Percentiles rank a stretch among this genome's conserved stretches.
Conservation (phyloP, 2,888 invertebrate genomes). For the Coleophora deauratella region DNA sequence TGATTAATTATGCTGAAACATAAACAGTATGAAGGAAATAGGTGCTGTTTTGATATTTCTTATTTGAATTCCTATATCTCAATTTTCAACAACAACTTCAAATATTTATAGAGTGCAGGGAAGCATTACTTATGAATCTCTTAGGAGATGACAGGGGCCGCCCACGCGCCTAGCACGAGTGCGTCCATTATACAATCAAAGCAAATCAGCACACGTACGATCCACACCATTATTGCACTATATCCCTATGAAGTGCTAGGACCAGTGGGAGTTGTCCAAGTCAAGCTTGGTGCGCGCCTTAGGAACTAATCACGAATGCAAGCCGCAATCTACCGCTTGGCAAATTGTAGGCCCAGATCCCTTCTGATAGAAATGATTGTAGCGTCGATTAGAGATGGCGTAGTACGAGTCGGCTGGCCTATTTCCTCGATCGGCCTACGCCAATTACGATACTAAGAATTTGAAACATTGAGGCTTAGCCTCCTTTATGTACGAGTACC, state of each 20-base stretch:
- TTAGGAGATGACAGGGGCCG: constrained; percentile 52
- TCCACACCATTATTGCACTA: constrained; percentile 26
- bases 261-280: constrained; percentile 11
- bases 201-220: constrained; percentile 54
- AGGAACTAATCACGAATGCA: not conserved
- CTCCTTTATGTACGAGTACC: too few relatives aligned
- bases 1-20: too few relatives aligned
- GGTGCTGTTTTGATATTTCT: too few relatives aligned
- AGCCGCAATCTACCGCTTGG: not conserved
- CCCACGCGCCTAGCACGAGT: constrained; percentile 63
- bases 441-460: constrained; percentile 27
- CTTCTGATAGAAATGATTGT: constrained; percentile 2
- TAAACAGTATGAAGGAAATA: too few relatives aligned
- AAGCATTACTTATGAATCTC: constrained; percentile 42
- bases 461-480: too few relatives aligned
- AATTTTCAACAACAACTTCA: too few relatives aligned
- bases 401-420: too few relatives aligned
- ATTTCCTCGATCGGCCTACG: constrained; percentile 28
- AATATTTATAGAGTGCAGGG: constrained; percentile 26
- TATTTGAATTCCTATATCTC: too few relatives aligned
- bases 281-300: constrained; percentile 6
- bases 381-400: not conserved
- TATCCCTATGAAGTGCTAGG: constrained; percentile 16
- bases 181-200: constrained; percentile 66
- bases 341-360: constrained; percentile 5